Conservation (phyloP, 35 echinoderm and acorn worm species). For the Stichopus chloronotus region DNA sequence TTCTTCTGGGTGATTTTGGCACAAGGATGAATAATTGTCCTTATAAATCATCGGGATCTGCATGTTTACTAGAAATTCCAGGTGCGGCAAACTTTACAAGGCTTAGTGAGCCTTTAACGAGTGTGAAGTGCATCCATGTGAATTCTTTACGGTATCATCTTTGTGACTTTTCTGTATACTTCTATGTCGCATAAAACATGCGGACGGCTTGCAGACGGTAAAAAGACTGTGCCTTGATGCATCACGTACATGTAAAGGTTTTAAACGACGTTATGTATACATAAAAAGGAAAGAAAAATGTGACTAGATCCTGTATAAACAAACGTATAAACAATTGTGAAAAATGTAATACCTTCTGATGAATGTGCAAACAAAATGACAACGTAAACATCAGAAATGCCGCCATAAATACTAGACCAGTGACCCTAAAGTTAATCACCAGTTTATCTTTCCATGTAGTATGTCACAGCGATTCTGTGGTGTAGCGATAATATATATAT, state of each 20-base stretch:
- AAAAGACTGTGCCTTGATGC: neutral
- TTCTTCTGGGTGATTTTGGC: neutral
- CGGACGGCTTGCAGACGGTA: neutral
- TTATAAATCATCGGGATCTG: neutral
- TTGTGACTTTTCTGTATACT: neutral
- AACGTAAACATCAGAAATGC: neutral
- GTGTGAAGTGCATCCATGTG: neutral
- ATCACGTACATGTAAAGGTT: neutral
- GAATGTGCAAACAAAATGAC: constrained; percentile 1
- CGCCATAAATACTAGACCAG: neutral
- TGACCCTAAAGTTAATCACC: neutral
- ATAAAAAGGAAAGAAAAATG: neutral
- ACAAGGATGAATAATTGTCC: neutral
- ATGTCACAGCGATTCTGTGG: neutral
- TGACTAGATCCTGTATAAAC: neutral
- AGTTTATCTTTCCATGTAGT: neutral
- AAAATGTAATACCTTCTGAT: constrained; percentile 5
- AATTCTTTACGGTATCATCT: neutral
- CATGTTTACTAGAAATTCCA: constrained; percentile 9
- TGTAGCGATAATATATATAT: neutral
- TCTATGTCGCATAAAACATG: neutral
- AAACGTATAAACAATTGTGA: constrained; percentile 5
- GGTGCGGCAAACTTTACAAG: neutral
- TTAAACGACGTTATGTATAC: neutral
- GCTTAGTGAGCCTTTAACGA: neutral